Conservation (phyloP, 2,888 invertebrate species). For the Sialis fuliginosa region DNA sequence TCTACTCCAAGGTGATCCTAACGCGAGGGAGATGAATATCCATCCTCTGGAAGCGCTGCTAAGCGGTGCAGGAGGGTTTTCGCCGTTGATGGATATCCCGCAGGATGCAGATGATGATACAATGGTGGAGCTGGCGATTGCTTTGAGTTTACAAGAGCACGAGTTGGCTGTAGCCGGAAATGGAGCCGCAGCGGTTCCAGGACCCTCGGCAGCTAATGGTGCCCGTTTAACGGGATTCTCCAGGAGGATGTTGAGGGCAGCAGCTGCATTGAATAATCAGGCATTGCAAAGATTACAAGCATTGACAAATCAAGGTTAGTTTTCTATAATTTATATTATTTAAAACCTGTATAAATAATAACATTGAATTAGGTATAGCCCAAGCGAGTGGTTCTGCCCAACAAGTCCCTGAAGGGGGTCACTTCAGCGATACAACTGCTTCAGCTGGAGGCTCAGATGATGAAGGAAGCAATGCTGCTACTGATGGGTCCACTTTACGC, state of each 20-base stretch:
- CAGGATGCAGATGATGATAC: constrained; percentile 95
- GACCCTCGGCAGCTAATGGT: constrained; percentile 18
- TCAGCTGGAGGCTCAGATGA: constrained; percentile 85
- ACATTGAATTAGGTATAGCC: constrained; percentile 7
- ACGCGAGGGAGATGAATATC: constrained; percentile 12
- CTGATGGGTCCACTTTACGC: constrained; percentile 81
- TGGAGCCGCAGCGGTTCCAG: constrained; percentile 18
- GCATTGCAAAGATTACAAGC: constrained; percentile 31
- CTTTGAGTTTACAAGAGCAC: constrained; percentile 78
- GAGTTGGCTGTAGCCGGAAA: constrained; percentile 27
- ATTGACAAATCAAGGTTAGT: constrained; percentile 3
- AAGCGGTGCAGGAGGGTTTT: constrained; percentile 40
- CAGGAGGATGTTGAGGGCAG: constrained; percentile 8
- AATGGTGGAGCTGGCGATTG: constrained; percentile 92
- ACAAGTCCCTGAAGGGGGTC: constrained; percentile 33
- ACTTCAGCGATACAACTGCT: constrained; percentile 65
- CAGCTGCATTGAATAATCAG: constrained; percentile 16
- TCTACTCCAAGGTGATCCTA: constrained; percentile 2
- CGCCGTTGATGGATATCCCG: constrained; percentile 70
- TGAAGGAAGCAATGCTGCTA: constrained; percentile 89
- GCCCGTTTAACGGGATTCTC: constrained; percentile 18
- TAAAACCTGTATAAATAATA: no score
- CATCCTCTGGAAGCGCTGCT: constrained; percentile 30
- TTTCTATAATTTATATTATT: not conserved
- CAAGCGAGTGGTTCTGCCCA: constrained; percentile 12